A percentile compares a stretch with the other conserved stretches of the same genome.
Evolutionary conservation across 2,888 invertebrate genomes (phyloP).

Genomic region (Eledona agricola): DNA sequence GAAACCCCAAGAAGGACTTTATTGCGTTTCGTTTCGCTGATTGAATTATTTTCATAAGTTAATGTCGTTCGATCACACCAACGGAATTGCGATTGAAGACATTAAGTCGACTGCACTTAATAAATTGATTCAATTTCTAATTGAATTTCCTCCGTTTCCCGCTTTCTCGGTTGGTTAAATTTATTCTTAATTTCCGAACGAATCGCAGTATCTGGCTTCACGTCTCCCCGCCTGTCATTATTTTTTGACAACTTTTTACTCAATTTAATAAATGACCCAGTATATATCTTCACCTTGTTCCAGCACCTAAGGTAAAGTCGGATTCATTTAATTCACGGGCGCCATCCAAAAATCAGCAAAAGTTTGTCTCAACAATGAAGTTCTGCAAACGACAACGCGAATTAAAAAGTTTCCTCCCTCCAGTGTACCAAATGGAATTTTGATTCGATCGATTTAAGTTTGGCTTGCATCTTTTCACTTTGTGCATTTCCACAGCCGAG

Average conservation of each 20-base stretch:
- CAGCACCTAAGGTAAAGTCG: conserved; percentile 15
- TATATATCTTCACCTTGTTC: conserved; percentile 5
- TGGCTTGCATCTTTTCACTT: conserved; percentile 13
- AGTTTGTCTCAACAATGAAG: conserved; percentile 24
- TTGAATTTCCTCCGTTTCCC: conserved; percentile 7
- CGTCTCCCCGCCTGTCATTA: conserved; percentile 12
- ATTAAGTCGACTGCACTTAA: neutral
- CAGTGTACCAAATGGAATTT: conserved; percentile 28
- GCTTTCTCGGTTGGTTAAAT: neutral
- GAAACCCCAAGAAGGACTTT: no score
- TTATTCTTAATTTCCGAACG: no score
- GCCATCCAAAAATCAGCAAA: conserved; percentile 16
- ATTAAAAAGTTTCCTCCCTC: conserved; percentile 29
- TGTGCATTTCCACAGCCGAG: conserved; percentile 5
- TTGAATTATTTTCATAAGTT: no score
- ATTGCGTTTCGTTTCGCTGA: no score
- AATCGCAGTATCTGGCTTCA: no score
- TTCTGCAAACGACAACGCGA: conserved; percentile 25
- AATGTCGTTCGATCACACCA: no score
- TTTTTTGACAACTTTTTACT: conserved; percentile 16
- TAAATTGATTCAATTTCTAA: conserved; percentile 10
- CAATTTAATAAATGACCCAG: conserved; percentile 23
- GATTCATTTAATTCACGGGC: conserved; percentile 3
- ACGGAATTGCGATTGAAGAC: no score
- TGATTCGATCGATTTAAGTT: conserved; percentile 30